Evolutionary conservation across 2,113 vertebrate species (phyloP).

Genomic region (Corynorhinus townsendii): DNA sequence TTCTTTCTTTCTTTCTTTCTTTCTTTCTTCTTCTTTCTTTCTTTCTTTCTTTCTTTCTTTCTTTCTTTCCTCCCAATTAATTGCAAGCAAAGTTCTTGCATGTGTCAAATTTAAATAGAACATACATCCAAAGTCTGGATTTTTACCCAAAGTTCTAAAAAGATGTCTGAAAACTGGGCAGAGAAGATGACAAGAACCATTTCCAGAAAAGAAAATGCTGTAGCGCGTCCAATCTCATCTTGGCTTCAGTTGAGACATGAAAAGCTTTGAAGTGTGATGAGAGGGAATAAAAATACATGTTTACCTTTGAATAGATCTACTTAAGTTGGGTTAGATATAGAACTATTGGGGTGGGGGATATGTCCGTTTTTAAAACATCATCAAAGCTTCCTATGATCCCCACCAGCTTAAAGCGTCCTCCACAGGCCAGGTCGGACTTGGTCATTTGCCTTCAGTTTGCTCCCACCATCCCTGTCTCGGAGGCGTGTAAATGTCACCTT

Average conservation of each 20-base stretch:
- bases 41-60: no score
- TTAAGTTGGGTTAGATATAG: background rate
- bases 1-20: no score
- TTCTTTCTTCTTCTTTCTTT: no score
- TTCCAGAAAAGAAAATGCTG: background rate
- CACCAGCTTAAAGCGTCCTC: rapidly evolving
- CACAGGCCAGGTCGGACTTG: rapidly evolving
- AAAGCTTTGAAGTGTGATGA: conserved; percentile 17
- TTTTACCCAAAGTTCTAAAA: conserved; percentile 22
- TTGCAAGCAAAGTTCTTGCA: conserved; percentile 4
- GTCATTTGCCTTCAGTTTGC: background rate
- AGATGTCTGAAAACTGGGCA: conserved; percentile 10
- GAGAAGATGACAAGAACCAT: conserved; percentile 40
- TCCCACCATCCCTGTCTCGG: background rate
- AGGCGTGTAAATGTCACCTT: background rate
- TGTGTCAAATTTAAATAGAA: background rate
- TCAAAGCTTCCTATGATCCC: background rate
- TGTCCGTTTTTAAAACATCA: background rate
- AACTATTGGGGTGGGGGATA: background rate
- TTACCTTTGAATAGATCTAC: background rate
- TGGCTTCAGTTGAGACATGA: background rate
- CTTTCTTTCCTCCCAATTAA: background rate
- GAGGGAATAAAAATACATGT: background rate
- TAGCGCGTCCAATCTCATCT: conserved; percentile 19
- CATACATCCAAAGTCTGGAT: background rate